Evolutionary conservation across 2,888 invertebrate species (phyloP).

Genomic region (Morpho deidamia): DNA sequence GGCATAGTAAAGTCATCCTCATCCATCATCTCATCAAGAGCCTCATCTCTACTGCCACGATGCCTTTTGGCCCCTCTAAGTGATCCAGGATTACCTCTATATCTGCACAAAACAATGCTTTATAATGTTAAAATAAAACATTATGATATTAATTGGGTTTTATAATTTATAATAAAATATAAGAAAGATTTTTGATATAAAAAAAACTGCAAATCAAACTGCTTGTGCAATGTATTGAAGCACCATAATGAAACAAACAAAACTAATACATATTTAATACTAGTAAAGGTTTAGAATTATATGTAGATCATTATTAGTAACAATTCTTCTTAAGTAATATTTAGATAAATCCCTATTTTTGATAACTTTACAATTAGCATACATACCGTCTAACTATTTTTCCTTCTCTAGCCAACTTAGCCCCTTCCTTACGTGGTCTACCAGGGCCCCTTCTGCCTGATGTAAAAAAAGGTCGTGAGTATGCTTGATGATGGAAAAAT

Average conservation of each 20-base stretch:
- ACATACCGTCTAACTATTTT: constrained; percentile 70
- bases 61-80: constrained; percentile 74
- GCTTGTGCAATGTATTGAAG: too few species aligned
- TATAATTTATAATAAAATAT: too few species aligned
- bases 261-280: too few species aligned
- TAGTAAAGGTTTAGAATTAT: too few species aligned
- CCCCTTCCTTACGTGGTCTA: constrained; percentile 87
- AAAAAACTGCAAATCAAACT: too few species aligned
- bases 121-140: too few species aligned
- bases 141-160: too few species aligned
- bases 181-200: too few species aligned
- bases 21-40: constrained; percentile 67
- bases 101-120: constrained; percentile 34
- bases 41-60: constrained; percentile 68
- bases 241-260: neutral
- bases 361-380: neutral
- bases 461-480: constrained; percentile 66
- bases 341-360: too few species aligned
- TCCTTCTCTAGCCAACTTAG: constrained; percentile 67
- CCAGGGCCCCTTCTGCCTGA: constrained; percentile 86
- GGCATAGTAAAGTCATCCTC: constrained; percentile 80
- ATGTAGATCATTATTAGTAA: too few species aligned
- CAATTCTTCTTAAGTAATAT: too few species aligned
- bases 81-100: constrained; percentile 62
- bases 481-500: constrained; percentile 67